Conservation (phyloP, 2,797 vertebrate species). For the Strix occidentalis region DNA sequence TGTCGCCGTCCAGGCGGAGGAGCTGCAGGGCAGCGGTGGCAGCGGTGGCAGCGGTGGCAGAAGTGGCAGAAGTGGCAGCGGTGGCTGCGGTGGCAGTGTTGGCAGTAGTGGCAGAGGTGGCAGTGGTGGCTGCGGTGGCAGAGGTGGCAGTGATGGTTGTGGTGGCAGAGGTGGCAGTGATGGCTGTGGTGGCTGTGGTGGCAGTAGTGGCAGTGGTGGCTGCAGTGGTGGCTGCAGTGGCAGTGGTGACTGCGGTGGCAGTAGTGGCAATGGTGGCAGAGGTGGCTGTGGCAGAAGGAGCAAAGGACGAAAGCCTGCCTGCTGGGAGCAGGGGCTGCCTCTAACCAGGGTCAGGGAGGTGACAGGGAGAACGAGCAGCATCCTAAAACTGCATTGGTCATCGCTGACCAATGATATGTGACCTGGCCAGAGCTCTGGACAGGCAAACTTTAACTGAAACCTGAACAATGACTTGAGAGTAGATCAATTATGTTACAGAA, state of each 20-base stretch:
- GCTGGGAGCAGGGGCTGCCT: neutral
- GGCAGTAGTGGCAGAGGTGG: no score
- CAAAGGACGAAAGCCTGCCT: neutral
- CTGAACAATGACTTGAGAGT: neutral
- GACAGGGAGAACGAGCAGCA: neutral
- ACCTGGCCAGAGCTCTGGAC: neutral
- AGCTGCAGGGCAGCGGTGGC: neutral
- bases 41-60: neutral
- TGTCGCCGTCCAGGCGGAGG: neutral
- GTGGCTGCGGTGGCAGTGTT: no score
- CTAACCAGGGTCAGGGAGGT: neutral
- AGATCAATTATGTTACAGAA: neutral
- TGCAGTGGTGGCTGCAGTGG: neutral
- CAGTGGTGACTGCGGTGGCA: neutral
- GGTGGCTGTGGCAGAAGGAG: neutral
- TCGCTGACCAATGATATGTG: rapidly evolving
- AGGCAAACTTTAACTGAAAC: neutral
- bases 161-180: neutral
- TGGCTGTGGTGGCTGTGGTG: neutral
- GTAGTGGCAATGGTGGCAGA: neutral
- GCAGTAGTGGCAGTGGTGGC: no score
- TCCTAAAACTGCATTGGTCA: neutral
- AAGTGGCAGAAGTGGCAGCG: no score
- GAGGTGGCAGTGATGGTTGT: no score
- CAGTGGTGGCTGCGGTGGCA: no score